These are phyloP conservation scores for Eleutherodactylus coqui DNA, from an alignment of 2,797 vertebrate genomes.

Conservation along the genomic window DNA sequence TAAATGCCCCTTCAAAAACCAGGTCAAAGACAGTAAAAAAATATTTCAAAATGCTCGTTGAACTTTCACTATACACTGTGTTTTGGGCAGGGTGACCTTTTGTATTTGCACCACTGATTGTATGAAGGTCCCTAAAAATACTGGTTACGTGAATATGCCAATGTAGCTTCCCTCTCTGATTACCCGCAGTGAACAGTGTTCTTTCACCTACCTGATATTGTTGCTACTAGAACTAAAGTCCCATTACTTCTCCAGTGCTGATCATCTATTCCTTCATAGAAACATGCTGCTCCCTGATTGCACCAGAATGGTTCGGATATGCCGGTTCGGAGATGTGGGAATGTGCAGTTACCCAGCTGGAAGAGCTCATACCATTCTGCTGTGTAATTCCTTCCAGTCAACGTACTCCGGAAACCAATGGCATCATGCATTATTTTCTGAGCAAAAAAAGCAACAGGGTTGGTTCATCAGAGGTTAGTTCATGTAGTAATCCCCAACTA, in stretches of 20 bases:
- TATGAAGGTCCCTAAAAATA: background rate
- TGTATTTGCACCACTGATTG: background rate
- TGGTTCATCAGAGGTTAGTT: background rate
- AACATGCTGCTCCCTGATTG: constrained; percentile 97
- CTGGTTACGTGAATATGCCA: too few species aligned
- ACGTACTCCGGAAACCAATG: constrained; percentile 89
- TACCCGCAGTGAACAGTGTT: background rate
- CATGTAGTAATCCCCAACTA: background rate
- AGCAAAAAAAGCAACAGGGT: constrained; percentile 20
- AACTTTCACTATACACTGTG: background rate
- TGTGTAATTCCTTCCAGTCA: constrained; percentile 87
- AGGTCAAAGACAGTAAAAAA: too few species aligned
- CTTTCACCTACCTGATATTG: constrained; percentile 80
- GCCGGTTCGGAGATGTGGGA: constrained; percentile 87
- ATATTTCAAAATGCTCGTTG: background rate
- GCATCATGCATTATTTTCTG: constrained; percentile 99
- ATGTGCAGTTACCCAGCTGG: constrained; percentile 97
- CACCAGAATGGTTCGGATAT: constrained; percentile 90
- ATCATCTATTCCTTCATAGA: constrained; percentile 93
- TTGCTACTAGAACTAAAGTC: constrained; percentile 86
- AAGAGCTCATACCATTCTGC: constrained; percentile 99
- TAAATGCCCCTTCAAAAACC: background rate
- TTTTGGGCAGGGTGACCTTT: background rate
- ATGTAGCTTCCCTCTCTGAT: too few species aligned
- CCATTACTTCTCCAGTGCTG: constrained; percentile 94